Conservation (phyloP, 2,888 invertebrate genomes). For the Callyntrura sp. region DNA sequence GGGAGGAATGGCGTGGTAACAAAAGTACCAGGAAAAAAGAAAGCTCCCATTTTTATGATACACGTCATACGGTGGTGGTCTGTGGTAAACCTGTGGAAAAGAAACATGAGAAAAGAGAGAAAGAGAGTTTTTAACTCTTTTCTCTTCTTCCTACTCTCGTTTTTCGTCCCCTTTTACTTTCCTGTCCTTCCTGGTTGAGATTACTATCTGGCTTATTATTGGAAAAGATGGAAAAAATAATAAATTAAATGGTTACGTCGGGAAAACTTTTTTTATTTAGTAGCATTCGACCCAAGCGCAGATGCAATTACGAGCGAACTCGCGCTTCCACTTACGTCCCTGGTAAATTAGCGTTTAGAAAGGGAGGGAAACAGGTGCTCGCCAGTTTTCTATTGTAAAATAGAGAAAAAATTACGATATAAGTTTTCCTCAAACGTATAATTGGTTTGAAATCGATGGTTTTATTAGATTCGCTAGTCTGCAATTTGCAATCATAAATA, state of each 20-base stretch:
- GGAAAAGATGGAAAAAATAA: slow-evolving; percentile 18
- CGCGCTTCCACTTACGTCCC: too few species aligned
- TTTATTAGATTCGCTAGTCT: too few species aligned
- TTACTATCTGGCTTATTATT: slow-evolving; percentile 17
- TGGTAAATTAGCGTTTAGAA: background rate
- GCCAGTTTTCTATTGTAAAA: background rate
- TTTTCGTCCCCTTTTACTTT: background rate
- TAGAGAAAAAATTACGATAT: too few species aligned
- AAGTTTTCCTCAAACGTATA: too few species aligned
- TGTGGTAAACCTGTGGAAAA: slow-evolving; percentile 35
- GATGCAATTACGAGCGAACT: background rate
- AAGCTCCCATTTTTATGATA: slow-evolving; percentile 33
- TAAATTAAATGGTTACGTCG: slow-evolving; percentile 28
- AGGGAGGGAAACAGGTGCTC: background rate
- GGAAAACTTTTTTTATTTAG: slow-evolving; percentile 22
- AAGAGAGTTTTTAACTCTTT: background rate
- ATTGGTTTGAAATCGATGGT: too few species aligned
- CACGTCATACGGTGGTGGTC: slow-evolving; percentile 28
- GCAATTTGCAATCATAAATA: too few species aligned
- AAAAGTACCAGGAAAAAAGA: background rate
- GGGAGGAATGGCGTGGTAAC: background rate
- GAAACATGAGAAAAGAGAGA: slow-evolving; percentile 20
- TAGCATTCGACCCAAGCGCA: background rate
- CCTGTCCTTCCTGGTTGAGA: background rate
- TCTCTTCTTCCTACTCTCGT: background rate